These are phyloP conservation scores for Brachionus calyciflorus DNA, from an alignment of 1,140 invertebrate species.

Conservation along the genomic window DNA sequence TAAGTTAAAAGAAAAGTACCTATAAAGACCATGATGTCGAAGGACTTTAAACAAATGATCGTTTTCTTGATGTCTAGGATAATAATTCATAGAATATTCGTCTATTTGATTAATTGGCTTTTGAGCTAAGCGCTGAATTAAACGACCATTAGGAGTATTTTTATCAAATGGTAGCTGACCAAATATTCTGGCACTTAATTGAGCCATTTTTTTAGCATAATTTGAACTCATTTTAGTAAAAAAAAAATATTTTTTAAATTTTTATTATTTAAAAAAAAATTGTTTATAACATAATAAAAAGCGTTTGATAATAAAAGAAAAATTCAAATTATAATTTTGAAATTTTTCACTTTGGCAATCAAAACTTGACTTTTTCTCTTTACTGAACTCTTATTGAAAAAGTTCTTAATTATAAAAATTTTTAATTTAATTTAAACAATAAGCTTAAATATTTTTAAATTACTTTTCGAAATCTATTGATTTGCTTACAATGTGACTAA, in stretches of 20 bases:
- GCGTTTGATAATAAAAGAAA: too few relatives aligned
- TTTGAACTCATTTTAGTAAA: constrained; percentile 21
- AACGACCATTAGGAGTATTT: constrained; percentile 37
- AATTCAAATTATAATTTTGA: too few relatives aligned
- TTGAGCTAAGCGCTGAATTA: constrained; percentile 32
- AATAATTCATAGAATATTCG: constrained; percentile 44
- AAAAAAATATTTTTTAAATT: not conserved
- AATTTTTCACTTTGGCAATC: not conserved
- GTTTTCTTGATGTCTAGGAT: constrained; percentile 36
- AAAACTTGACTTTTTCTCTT: not conserved
- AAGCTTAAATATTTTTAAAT: not conserved
- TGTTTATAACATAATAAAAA: too few relatives aligned
- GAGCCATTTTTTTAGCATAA: constrained; percentile 41
- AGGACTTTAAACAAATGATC: constrained; percentile 42
- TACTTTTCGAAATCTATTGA: constrained; percentile 63
- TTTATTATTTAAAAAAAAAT: not conserved
- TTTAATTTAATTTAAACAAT: too few relatives aligned
- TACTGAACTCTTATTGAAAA: constrained; percentile 6
- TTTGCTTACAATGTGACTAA: constrained; percentile 64
- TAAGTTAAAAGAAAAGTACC: not conserved
- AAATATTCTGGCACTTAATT: constrained; percentile 41
- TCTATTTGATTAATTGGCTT: constrained; percentile 44
- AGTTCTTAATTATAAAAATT: not conserved
- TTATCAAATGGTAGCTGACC: constrained; percentile 1
- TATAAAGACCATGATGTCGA: constrained; percentile 31